phyloP scores from a whole-genome alignment of 2,113 vertebrate species.

The Puffinus mauretanicus region DNA sequence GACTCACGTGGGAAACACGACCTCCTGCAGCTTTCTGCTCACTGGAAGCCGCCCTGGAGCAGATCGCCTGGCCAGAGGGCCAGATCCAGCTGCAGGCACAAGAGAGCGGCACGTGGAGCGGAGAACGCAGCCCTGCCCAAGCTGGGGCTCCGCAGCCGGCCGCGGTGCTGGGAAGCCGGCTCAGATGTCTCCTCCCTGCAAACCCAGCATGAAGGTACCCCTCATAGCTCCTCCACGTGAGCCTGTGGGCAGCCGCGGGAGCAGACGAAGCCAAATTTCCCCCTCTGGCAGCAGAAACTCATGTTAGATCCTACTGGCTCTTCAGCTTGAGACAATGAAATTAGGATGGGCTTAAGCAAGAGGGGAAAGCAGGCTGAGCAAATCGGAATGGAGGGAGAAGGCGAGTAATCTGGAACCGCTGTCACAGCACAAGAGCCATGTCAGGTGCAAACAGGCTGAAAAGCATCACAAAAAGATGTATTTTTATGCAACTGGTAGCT shows the following conservation, averaged over 20 bases:
- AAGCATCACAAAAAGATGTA: conserved; percentile 9
- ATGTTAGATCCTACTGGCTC: neutral
- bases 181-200: neutral
- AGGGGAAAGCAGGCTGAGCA: neutral
- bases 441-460: conserved; percentile 25
- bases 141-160: neutral
- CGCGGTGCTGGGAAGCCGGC: fast-evolving
- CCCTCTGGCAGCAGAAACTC: neutral
- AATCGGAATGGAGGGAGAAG: neutral
- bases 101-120: neutral
- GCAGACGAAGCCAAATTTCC: neutral
- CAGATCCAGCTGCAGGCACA: neutral
- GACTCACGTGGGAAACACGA: fast-evolving
- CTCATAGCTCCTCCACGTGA: fast-evolving
- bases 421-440: neutral
- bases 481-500: neutral
- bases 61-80: neutral
- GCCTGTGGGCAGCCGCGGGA: neutral
- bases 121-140: neutral
- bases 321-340: neutral
- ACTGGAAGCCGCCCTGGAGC: neutral
- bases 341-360: neutral
- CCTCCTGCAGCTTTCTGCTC: neutral
- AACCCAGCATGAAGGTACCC: neutral
- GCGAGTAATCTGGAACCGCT: neutral